These are phyloP conservation scores for Sitta carolinensis DNA, from an alignment of 2,797 vertebrate genomes.

Conservation along the genomic window DNA sequence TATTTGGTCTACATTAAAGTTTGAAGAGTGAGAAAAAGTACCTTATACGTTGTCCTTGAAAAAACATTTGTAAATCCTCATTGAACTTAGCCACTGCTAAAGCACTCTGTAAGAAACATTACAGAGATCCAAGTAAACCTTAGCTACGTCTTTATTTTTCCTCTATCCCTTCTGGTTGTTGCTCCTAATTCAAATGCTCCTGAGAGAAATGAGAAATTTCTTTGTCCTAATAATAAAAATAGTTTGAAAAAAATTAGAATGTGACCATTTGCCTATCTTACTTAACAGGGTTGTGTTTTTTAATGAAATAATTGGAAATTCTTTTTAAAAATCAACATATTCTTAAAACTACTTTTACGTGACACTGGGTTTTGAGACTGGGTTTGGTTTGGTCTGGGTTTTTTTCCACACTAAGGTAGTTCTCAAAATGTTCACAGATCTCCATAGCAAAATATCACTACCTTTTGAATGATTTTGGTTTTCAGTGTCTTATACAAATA, in stretches of 20 bases:
- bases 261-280: not conserved
- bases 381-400: fast-evolving
- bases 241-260: not conserved
- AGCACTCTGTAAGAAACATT: not conserved
- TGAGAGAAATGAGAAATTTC: not conserved
- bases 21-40: not conserved
- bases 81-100: not conserved
- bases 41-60: not conserved
- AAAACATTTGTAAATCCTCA: not conserved
- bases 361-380: not conserved
- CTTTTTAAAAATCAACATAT: not conserved
- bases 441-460: not conserved
- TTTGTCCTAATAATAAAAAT: not conserved
- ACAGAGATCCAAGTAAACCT: not conserved
- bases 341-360: not conserved
- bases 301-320: not conserved
- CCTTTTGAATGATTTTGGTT: not conserved
- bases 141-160: not conserved
- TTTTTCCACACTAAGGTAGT: not conserved
- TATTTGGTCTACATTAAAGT: not conserved
- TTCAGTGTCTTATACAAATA: not conserved
- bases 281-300: not conserved
- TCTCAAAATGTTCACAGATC: not conserved
- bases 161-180: not conserved
- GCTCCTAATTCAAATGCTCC: not conserved